Percentiles rank a stretch among this genome's conserved stretches.
phyloP scores from a whole-genome alignment of 2,113 vertebrate genomes.

The Lontra canadensis region DNA sequence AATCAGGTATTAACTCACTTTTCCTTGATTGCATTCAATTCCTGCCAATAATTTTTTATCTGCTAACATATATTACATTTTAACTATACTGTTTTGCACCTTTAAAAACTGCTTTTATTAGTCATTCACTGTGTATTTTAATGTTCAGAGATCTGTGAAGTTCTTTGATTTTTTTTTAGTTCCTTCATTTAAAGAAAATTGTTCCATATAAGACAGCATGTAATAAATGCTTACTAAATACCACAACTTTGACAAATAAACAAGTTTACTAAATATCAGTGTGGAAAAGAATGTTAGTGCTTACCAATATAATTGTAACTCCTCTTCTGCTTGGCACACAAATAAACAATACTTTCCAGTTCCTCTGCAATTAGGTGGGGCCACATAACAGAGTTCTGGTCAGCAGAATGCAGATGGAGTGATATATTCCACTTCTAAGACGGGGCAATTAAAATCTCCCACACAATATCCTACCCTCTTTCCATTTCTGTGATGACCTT shows the following conservation, averaged over 20 bases:
- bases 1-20: neutral
- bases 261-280: neutral
- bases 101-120: neutral
- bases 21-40: neutral
- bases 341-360: neutral
- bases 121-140: neutral
- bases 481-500: neutral
- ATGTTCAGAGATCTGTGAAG: neutral
- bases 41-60: neutral
- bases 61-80: neutral
- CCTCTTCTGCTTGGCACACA: neutral
- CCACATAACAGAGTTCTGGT: neutral
- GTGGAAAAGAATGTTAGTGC: neutral
- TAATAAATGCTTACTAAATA: neutral
- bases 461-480: neutral
- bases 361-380: neutral
- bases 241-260: neutral
- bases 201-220: neutral
- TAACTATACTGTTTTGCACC: neutral
- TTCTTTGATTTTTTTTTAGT: neutral
- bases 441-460: neutral
- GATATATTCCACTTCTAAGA: neutral
- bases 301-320: neutral
- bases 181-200: constrained; percentile 22
- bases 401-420: neutral